A percentile compares a stretch with the other conserved stretches of the same genome.
Conservation (phyloP, 2,888 invertebrate species). For the Ochropleura leucogaster region DNA sequence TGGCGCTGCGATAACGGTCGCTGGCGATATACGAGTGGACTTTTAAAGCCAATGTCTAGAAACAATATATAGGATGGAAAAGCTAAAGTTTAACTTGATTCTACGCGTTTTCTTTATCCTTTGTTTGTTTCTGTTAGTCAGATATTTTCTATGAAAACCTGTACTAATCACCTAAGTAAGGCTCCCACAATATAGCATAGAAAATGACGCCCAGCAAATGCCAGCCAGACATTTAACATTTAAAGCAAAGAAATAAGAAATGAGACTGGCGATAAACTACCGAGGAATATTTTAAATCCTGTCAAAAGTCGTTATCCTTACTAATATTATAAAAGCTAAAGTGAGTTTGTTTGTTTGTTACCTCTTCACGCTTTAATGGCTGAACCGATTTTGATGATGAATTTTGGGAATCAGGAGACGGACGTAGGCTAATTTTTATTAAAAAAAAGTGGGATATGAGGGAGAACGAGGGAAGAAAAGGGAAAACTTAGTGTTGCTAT, state of each 20-base stretch:
- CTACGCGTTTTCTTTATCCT: neutral
- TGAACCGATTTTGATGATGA: no score
- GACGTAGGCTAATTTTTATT: no score
- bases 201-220: neutral
- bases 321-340: no score
- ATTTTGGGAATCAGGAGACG: no score
- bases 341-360: no score
- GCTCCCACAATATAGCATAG: neutral
- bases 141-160: neutral
- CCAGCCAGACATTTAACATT: neutral
- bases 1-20: slow-evolving; percentile 6
- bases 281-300: neutral
- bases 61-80: neutral
- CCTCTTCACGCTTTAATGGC: no score
- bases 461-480: no score
- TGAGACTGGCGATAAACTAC: neutral
- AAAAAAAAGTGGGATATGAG: no score
- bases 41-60: slow-evolving; percentile 7
- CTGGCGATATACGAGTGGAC: neutral
- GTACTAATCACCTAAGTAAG: neutral
- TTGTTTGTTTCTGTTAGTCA: neutral
- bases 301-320: no score
- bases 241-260: neutral
- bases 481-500: no score
- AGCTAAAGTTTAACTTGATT: neutral